These are phyloP conservation scores for Petromus typicus DNA, from an alignment of 2,113 vertebrate species.

Conservation along the genomic window DNA sequence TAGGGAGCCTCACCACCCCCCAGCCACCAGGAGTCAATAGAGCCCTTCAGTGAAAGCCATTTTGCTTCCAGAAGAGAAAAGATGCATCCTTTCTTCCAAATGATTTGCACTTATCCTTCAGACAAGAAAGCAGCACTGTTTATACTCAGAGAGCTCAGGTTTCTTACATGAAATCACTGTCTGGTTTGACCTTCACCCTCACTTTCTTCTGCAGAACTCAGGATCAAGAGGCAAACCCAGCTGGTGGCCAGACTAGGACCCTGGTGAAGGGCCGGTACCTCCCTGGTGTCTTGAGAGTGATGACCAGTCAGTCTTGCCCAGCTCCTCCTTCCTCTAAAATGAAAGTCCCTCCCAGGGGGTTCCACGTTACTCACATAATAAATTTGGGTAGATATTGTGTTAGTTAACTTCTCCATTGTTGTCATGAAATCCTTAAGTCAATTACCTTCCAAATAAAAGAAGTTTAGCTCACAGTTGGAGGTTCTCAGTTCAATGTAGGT, in stretches of 20 bases:
- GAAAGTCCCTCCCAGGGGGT: background rate
- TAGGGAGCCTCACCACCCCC: background rate
- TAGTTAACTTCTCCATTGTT: background rate
- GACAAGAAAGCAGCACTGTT: background rate
- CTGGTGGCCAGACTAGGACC: background rate
- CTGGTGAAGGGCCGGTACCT: background rate
- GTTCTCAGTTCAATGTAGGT: background rate
- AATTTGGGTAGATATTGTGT: background rate
- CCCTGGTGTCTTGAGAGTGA: background rate
- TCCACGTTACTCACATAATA: background rate
- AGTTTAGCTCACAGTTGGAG: background rate
- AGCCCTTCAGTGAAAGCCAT: background rate
- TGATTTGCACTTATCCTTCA: background rate
- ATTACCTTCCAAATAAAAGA: background rate
- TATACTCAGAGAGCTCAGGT: background rate
- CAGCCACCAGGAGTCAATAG: background rate
- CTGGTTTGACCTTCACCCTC: background rate
- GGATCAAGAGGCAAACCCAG: background rate
- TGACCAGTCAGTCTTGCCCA: background rate
- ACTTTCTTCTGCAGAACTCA: background rate
- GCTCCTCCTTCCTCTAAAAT: slow-evolving; percentile 23
- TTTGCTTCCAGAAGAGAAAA: background rate
- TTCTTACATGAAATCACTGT: background rate
- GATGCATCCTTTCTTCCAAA: background rate
- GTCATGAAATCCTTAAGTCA: background rate